Conservation (phyloP, 92 coral and sea anemone species). For the Heliopora coerulea region DNA sequence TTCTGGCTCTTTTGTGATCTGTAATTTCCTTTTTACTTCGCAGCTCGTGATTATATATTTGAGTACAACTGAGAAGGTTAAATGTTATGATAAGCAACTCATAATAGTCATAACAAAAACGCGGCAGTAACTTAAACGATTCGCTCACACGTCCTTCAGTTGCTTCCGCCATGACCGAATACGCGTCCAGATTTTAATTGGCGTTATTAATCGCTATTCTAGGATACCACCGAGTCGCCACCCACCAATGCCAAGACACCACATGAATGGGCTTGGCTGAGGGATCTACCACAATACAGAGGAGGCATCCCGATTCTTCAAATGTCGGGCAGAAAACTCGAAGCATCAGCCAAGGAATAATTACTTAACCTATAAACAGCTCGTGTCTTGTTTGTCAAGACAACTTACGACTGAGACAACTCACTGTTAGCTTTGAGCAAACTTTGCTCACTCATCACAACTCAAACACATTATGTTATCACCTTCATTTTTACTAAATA, state of each 20-base stretch:
- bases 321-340: no score
- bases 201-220: no score
- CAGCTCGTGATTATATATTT: background rate
- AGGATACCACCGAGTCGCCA: no score
- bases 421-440: slow-evolving; percentile 6
- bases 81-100: slow-evolving; percentile 38
- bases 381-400: slow-evolving; percentile 35
- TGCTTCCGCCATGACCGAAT: background rate
- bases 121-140: background rate
- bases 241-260: no score
- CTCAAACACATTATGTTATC: slow-evolving; percentile 29
- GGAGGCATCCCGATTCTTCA: no score
- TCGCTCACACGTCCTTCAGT: background rate
- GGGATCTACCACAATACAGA: no score
- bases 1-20: slow-evolving; percentile 12
- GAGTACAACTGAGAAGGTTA: slow-evolving; percentile 8
- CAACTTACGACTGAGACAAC: slow-evolving; percentile 20
- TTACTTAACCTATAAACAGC: slow-evolving; percentile 38
- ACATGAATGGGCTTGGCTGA: no score
- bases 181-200: no score
- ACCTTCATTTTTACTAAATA: no score
- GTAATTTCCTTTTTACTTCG: slow-evolving; percentile 29
- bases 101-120: slow-evolving; percentile 31
- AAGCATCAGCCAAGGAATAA: background rate
- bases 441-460: slow-evolving; percentile 12